Percentiles rank a stretch among this genome's conserved stretches.
Conservation (phyloP, 2,888 invertebrate species). For the Seira musarum region DNA sequence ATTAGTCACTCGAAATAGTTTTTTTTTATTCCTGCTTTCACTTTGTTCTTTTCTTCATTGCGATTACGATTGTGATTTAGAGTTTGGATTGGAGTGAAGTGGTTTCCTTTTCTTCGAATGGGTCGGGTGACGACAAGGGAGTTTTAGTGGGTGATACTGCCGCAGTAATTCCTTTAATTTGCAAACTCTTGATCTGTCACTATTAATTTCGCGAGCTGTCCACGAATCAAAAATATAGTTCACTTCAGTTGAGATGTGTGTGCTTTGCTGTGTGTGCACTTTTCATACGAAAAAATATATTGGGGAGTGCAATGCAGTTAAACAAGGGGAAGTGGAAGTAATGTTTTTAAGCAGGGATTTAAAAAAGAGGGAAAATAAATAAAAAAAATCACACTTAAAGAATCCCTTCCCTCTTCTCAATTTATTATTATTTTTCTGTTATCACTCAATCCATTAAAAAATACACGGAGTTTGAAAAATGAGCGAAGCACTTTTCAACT, state of each 20-base stretch:
- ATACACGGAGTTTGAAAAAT: no score
- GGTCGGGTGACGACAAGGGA: constrained; percentile 50
- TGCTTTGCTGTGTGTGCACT: background rate
- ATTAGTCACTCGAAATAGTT: no score
- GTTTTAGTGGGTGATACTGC: constrained; percentile 44
- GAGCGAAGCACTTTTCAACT: no score
- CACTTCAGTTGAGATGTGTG: constrained; percentile 7
- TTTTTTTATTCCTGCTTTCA: no score
- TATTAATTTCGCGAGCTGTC: constrained; percentile 59
- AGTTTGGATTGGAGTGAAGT: no score
- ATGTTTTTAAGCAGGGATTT: constrained; percentile 44
- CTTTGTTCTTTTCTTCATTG: no score
- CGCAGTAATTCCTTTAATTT: constrained; percentile 60
- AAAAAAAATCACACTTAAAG: constrained; percentile 36
- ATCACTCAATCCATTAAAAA: constrained; percentile 21
- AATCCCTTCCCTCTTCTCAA: background rate
- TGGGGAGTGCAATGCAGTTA: constrained; percentile 3
- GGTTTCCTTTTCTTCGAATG: no score
- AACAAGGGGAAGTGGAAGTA: constrained; percentile 24
- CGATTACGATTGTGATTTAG: no score
- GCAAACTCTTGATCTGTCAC: constrained; percentile 60
- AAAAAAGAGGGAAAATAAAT: constrained; percentile 34
- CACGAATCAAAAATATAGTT: constrained; percentile 53
- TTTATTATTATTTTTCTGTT: background rate
- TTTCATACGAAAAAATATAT: background rate